Evolutionary conservation across 1,140 invertebrate species (phyloP).

Genomic region (Atopsyche davidsoni): DNA sequence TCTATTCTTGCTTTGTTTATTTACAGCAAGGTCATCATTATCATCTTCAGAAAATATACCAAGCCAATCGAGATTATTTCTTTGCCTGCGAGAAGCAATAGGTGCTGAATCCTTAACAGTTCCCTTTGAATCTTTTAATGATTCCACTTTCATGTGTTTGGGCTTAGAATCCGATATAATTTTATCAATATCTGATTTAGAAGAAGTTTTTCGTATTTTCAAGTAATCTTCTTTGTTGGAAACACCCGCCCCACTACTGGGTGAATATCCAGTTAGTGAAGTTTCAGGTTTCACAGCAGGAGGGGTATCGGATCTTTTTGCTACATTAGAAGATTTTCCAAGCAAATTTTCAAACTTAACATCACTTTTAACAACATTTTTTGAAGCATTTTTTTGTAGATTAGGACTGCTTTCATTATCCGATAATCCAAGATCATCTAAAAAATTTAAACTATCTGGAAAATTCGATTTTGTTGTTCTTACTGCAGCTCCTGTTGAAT

Average conservation of each 20-base stretch:
- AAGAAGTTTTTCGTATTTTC: slow-evolving; percentile 3
- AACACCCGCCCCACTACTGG: not conserved
- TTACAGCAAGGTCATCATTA: slow-evolving; percentile 8
- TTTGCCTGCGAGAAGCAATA: slow-evolving; percentile 15
- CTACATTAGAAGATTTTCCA: slow-evolving; percentile 14
- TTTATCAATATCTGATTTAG: slow-evolving; percentile 5
- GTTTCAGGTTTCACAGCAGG: slow-evolving; percentile 2
- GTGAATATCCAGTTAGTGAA: slow-evolving; percentile 9
- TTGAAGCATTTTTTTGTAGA: not conserved
- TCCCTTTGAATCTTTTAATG: slow-evolving; percentile 5
- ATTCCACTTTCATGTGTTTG: slow-evolving; percentile 13
- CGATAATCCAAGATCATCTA: slow-evolving; percentile 21
- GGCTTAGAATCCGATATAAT: not conserved
- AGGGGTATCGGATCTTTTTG: slow-evolving; percentile 4
- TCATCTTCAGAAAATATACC: slow-evolving; percentile 19
- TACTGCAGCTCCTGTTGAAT: not conserved
- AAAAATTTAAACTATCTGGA: slow-evolving; percentile 18
- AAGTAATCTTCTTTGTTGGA: slow-evolving; percentile 8
- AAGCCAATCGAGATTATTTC: slow-evolving; percentile 25
- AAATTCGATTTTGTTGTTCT: slow-evolving; percentile 14
- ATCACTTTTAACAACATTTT: slow-evolving; percentile 8
- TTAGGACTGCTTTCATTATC: slow-evolving; percentile 10
- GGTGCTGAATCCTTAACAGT: slow-evolving; percentile 3
- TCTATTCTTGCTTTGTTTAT: slow-evolving; percentile 5
- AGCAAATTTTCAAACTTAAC: slow-evolving; percentile 19